Percentiles rank a stretch among this genome's conserved stretches.
Conservation (phyloP, 2,113 vertebrate species). For the Pteronura brasiliensis region DNA sequence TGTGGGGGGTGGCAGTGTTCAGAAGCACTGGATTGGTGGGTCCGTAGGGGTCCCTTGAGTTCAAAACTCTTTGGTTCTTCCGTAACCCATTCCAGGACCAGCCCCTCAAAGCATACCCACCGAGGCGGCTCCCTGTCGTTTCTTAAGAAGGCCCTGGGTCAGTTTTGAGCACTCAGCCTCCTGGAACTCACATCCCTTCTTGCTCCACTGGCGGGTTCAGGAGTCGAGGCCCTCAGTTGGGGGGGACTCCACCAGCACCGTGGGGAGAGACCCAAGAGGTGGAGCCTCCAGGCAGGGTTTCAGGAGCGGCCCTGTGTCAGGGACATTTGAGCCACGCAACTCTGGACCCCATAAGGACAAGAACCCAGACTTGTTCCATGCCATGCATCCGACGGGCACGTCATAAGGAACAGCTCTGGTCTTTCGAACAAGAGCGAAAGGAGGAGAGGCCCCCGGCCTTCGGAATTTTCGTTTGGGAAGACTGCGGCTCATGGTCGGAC, state of each 20-base stretch:
- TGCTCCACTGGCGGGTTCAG: no score
- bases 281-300: accelerated
- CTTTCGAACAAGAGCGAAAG: not conserved
- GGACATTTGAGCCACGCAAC: not conserved
- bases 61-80: not conserved
- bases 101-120: not conserved
- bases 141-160: no score
- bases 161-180: not conserved
- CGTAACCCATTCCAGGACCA: not conserved
- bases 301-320: not conserved
- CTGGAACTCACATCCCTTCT: accelerated
- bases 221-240: not conserved
- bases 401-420: not conserved
- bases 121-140: accelerated
- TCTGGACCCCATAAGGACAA: not conserved
- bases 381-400: not conserved
- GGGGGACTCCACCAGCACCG: not conserved
- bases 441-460: not conserved
- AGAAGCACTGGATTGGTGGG: not conserved
- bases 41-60: not conserved
- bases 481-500: not conserved
- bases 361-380: not conserved
- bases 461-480: not conserved
- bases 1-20: not conserved
- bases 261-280: not conserved